Conservation (phyloP, 2,888 invertebrate species). For the Megamerina dolium region DNA sequence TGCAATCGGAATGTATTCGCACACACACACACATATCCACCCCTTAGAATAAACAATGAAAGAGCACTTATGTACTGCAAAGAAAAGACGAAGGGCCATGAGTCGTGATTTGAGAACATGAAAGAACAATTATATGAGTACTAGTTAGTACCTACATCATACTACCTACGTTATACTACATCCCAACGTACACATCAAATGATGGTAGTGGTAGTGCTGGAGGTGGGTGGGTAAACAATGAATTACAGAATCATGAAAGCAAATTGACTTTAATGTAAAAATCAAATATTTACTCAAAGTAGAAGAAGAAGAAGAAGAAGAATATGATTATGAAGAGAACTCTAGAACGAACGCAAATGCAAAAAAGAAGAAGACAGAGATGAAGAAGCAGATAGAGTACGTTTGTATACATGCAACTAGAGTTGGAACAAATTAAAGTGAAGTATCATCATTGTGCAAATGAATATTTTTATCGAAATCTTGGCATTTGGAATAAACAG, state of each 20-base stretch:
- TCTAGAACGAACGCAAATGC: slow-evolving; percentile 12
- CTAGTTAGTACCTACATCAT: neutral
- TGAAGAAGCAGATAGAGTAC: slow-evolving; percentile 4
- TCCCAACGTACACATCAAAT: slow-evolving; percentile 5
- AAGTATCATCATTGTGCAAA: slow-evolving; percentile 5
- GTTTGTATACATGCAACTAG: neutral
- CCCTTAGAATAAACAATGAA: too few relatives aligned
- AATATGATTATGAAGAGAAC: slow-evolving; percentile 10
- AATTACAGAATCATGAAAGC: slow-evolving; percentile 51
- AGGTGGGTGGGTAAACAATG: slow-evolving; percentile 38
- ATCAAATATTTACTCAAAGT: slow-evolving; percentile 48
- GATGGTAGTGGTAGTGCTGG: slow-evolving; percentile 5
- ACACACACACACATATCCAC: neutral
- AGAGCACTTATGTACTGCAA: too few relatives aligned
- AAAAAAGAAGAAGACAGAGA: neutral
- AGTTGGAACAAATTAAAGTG: too few relatives aligned
- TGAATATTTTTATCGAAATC: slow-evolving; percentile 5
- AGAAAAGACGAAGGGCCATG: too few relatives aligned
- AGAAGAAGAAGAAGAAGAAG: slow-evolving; percentile 11
- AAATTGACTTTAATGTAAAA: slow-evolving; percentile 50
- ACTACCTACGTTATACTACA: too few relatives aligned
- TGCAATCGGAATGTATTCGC: too few relatives aligned
- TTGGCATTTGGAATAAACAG: neutral
- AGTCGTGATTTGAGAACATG: neutral
- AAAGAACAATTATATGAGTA: slow-evolving; percentile 5